Conservation (phyloP, 2,888 invertebrate species). For the Plebejus melissa region DNA sequence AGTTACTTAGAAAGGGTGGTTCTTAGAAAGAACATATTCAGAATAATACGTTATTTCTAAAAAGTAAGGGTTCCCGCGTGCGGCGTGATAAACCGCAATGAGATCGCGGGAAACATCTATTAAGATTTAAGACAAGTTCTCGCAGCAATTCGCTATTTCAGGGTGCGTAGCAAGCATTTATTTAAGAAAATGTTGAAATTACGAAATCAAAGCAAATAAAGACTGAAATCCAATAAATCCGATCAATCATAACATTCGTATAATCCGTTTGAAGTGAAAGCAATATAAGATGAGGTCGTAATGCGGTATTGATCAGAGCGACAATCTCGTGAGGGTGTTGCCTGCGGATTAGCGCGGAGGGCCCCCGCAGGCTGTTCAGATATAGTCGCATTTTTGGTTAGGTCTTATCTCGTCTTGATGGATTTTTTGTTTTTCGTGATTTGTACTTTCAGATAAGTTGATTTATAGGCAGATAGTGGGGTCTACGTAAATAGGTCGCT, state of each 20-base stretch:
- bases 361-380: neutral
- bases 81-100: neutral
- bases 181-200: too few species aligned
- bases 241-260: neutral
- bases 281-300: neutral
- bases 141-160: too few species aligned
- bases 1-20: neutral
- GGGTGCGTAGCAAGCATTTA: neutral
- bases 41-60: neutral
- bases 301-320: neutral
- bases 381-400: too few species aligned
- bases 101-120: too few species aligned
- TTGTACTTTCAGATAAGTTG: too few species aligned
- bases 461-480: too few species aligned
- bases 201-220: neutral
- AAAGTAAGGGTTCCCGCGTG: neutral
- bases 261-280: neutral
- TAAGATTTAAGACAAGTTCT: too few species aligned
- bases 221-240: neutral
- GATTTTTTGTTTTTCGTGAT: too few species aligned
- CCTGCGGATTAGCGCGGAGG: neutral
- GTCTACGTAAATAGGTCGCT: too few species aligned
- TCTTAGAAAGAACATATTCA: neutral
- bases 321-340: neutral
- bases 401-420: too few species aligned